A percentile compares a stretch with the other conserved stretches of the same genome.
phyloP scores from a whole-genome alignment of 2,113 vertebrate genomes.

The Stictonetta naevosa region DNA sequence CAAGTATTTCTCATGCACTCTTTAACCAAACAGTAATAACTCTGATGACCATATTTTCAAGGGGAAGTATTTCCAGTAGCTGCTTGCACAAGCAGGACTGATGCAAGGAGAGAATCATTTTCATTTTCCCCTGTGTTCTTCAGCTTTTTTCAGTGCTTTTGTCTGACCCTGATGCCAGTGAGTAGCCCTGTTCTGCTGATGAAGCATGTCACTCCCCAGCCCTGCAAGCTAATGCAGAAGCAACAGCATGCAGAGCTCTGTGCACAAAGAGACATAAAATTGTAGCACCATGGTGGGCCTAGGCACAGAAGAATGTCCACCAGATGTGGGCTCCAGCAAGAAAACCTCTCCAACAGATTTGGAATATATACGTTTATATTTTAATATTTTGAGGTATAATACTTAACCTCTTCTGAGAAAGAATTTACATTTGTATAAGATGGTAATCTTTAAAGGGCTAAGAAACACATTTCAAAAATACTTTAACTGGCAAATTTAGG shows the following conservation, averaged over 20 bases:
- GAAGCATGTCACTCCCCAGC: not conserved
- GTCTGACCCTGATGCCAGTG: rapidly evolving
- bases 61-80: not conserved
- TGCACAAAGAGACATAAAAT: not conserved
- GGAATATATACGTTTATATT: not conserved
- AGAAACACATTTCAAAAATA: not conserved
- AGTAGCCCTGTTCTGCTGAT: not conserved
- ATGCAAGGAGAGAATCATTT: not conserved
- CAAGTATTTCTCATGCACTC: not conserved
- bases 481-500: rapidly evolving
- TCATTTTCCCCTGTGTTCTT: not conserved
- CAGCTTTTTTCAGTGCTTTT: not conserved
- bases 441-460: not conserved
- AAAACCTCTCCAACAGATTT: not conserved
- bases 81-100: not conserved
- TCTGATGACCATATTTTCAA: not conserved
- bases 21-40: not conserved
- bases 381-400: not conserved
- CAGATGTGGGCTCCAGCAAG: not conserved
- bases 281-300: not conserved
- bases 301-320: not conserved
- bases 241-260: not conserved
- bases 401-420: not conserved
- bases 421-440: not conserved
- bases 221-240: not conserved